phyloP scores from a whole-genome alignment of 2,113 vertebrate species.

The Limnothrissa miodon region DNA sequence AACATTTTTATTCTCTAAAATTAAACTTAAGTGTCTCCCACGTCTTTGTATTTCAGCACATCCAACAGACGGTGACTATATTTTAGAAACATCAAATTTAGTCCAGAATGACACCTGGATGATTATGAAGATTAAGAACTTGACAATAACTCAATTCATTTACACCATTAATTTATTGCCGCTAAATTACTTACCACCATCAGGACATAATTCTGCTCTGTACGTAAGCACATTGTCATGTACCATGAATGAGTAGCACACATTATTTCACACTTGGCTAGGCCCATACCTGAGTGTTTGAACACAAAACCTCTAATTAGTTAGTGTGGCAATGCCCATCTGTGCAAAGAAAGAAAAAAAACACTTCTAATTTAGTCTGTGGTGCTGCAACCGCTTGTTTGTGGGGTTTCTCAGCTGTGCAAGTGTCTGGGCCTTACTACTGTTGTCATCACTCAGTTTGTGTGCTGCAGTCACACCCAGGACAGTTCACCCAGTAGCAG shows the following conservation, averaged over 20 bases:
- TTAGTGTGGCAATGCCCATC: neutral
- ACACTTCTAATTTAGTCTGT: slow-evolving; percentile 45
- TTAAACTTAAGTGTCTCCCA: neutral
- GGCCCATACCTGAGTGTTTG: neutral
- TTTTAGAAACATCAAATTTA: neutral
- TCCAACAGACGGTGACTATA: neutral
- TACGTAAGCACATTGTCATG: neutral
- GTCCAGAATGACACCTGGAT: neutral
- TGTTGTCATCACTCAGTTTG: slow-evolving; percentile 9
- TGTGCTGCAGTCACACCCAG: neutral
- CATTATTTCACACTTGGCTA: neutral
- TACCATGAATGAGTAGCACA: neutral
- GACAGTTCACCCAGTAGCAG: neutral
- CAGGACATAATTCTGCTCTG: neutral
- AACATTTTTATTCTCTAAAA: neutral
- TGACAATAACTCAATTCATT: neutral
- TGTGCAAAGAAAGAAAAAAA: neutral
- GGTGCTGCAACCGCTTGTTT: slow-evolving; percentile 59
- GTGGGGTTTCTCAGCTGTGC: slow-evolving; percentile 48
- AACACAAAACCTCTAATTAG: slow-evolving; percentile 8
- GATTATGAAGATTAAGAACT: neutral
- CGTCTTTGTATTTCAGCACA: neutral
- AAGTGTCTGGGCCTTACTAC: slow-evolving; percentile 57
- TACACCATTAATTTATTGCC: neutral
- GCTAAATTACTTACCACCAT: neutral